phyloP scores from a whole-genome alignment of 2,888 invertebrate genomes.

The Apamea sordens region DNA sequence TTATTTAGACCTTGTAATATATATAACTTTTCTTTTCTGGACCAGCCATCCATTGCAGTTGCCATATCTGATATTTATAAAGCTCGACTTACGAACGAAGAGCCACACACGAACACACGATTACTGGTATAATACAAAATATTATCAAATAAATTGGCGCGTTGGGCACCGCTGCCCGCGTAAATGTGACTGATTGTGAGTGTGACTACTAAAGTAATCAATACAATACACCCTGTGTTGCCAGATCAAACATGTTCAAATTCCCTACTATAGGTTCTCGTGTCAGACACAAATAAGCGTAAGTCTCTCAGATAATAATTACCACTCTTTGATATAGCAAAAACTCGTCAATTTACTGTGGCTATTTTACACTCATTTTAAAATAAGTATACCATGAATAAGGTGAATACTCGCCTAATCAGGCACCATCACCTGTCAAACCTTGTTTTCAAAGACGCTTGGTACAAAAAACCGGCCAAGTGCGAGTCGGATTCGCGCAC shows the following conservation, averaged over 20 bases:
- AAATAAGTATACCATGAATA: neutral
- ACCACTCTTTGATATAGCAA: neutral
- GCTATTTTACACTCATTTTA: neutral
- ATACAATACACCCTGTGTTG: neutral
- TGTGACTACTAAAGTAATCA: conserved; percentile 1
- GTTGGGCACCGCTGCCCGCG: neutral
- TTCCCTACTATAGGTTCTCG: neutral
- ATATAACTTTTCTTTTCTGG: conserved; percentile 8
- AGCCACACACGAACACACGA: neutral
- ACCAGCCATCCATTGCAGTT: conserved; percentile 8
- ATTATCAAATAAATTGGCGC: neutral
- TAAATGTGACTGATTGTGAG: no score
- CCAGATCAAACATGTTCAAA: neutral
- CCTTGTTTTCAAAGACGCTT: neutral
- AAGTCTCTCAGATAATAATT: neutral
- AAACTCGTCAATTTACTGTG: neutral
- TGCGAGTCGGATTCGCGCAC: no score
- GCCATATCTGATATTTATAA: neutral
- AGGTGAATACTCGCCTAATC: neutral
- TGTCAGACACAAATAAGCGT: no score
- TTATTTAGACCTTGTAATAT: conserved; percentile 4
- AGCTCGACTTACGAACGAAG: neutral
- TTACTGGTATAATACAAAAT: neutral
- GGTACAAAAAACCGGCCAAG: no score
- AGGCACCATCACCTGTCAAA: neutral